phyloP scores from a whole-genome alignment of 2,113 vertebrate species.

The Asarcornis scutulata region DNA sequence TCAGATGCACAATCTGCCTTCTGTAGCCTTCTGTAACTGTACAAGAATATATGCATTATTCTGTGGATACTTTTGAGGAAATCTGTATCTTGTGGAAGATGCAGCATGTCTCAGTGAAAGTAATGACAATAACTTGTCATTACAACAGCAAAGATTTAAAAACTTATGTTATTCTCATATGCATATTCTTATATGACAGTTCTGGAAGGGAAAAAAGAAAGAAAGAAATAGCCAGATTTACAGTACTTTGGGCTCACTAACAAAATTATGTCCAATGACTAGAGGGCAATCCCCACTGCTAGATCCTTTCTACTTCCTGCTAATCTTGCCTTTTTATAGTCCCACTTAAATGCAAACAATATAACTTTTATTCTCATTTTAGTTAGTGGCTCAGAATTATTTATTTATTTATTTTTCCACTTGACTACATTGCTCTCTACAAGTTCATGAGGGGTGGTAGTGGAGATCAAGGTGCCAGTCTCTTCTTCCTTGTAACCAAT shows the following conservation, averaged over 20 bases:
- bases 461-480: background rate
- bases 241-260: background rate
- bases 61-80: background rate
- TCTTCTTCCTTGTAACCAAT: background rate
- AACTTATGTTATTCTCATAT: background rate
- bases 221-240: background rate
- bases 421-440: background rate
- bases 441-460: background rate
- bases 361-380: background rate
- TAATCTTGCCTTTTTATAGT: background rate
- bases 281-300: background rate
- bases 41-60: background rate
- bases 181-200: background rate
- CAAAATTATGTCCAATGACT: background rate
- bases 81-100: background rate
- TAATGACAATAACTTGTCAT: background rate
- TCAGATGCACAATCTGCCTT: background rate
- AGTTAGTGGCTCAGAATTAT: background rate
- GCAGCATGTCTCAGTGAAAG: background rate
- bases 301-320: background rate
- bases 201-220: background rate
- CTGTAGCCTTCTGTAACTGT: background rate
- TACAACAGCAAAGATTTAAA: background rate
- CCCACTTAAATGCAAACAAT: background rate
- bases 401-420: background rate